phyloP scores from a whole-genome alignment of 2,888 invertebrate species.

The Diploptera punctata region DNA sequence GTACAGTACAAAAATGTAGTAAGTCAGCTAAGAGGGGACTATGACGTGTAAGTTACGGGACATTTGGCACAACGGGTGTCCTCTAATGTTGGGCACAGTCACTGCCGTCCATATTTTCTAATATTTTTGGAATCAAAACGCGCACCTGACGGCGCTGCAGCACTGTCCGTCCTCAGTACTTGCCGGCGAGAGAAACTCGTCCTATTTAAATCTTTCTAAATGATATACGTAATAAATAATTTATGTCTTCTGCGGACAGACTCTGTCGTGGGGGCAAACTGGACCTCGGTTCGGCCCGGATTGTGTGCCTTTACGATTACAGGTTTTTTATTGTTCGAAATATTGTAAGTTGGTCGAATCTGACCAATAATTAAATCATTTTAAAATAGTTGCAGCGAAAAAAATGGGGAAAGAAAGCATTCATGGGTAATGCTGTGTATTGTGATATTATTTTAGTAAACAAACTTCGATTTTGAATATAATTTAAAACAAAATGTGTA shows the following conservation, averaged over 20 bases:
- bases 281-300: background rate
- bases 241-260: background rate
- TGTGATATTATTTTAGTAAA: slow-evolving; percentile 30
- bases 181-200: background rate
- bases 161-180: background rate
- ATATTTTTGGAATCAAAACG: too few relatives aligned
- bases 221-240: background rate
- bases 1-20: too few relatives aligned
- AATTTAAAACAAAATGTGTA: background rate
- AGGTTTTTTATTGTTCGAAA: background rate
- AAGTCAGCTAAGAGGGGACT: too few relatives aligned
- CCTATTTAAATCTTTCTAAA: background rate
- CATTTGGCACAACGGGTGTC: too few relatives aligned
- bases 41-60: too few relatives aligned
- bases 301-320: background rate
- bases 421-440: slow-evolving; percentile 6
- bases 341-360: too few relatives aligned
- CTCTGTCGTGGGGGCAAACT: background rate
- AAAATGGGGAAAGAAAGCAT: background rate
- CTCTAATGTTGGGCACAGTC: background rate
- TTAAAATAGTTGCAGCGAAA: background rate
- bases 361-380: too few relatives aligned
- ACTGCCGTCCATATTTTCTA: too few relatives aligned
- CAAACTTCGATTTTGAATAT: background rate
- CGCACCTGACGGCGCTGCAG: too few relatives aligned